A percentile compares a stretch with the other conserved stretches of the same genome.
phyloP scores from a whole-genome alignment of 1,140 invertebrate genomes.

The Megathymus violae region DNA sequence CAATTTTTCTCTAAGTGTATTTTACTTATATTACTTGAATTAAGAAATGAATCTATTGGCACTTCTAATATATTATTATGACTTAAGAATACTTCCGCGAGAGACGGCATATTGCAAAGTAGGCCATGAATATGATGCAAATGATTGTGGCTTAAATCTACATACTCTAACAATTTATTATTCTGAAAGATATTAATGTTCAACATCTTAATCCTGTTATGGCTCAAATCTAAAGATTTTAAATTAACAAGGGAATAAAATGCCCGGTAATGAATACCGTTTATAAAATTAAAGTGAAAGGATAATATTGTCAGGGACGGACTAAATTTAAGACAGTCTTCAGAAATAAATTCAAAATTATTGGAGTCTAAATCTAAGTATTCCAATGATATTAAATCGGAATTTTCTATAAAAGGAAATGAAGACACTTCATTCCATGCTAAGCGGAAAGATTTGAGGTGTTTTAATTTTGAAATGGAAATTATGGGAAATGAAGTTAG shows the following conservation, averaged over 20 bases:
- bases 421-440: slow-evolving; percentile 91
- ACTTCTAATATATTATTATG: slow-evolving; percentile 96
- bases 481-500: slow-evolving; percentile 91
- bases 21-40: slow-evolving; percentile 85
- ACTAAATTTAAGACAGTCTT: slow-evolving; percentile 92
- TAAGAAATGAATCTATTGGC: slow-evolving; percentile 91
- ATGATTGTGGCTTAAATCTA: slow-evolving; percentile 95
- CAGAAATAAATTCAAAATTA: slow-evolving; percentile 90
- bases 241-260: slow-evolving; percentile 90
- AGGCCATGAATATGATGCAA: slow-evolving; percentile 93
- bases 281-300: slow-evolving; percentile 93
- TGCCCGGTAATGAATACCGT: slow-evolving; percentile 90
- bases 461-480: slow-evolving; percentile 89
- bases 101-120: slow-evolving; percentile 90
- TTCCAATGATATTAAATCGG: slow-evolving; percentile 88
- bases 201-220: slow-evolving; percentile 93
- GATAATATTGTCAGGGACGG: slow-evolving; percentile 92
- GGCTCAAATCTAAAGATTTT: slow-evolving; percentile 93
- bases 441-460: slow-evolving; percentile 89
- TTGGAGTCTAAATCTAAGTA: slow-evolving; percentile 95
- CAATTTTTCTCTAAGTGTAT: slow-evolving; percentile 78
- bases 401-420: slow-evolving; percentile 88
- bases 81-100: slow-evolving; percentile 91
- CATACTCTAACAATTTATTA: slow-evolving; percentile 90
- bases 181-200: slow-evolving; percentile 89